A percentile compares a stretch with the other conserved stretches of the same genome.
phyloP scores from a whole-genome alignment of 2,797 vertebrate species.

The Chiloscyllium punctatum region DNA sequence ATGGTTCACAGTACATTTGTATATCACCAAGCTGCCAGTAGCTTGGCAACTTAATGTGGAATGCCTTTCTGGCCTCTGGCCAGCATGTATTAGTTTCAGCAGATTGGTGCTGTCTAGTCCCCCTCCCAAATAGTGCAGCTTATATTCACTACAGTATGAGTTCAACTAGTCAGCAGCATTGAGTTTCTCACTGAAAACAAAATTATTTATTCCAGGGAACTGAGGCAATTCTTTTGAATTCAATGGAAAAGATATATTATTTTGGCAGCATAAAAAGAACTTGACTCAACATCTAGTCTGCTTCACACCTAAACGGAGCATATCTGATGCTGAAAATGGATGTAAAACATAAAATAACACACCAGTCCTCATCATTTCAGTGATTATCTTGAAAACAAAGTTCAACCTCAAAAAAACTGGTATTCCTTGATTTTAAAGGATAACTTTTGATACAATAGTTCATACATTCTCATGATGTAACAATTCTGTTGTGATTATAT shows the following conservation, averaged over 20 bases:
- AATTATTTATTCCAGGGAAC: not conserved
- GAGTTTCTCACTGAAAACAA: not conserved
- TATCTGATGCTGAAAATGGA: not conserved
- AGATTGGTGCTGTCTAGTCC: not conserved
- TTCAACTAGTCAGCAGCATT: not conserved
- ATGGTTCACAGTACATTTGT: not conserved
- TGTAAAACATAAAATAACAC: not conserved
- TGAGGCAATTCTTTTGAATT: not conserved
- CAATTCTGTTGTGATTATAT: not conserved
- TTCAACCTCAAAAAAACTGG: not conserved
- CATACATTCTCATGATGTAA: not conserved
- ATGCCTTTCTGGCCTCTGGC: not conserved
- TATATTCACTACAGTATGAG: not conserved
- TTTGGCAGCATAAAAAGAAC: not conserved
- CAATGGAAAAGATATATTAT: not conserved
- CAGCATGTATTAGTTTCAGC: not conserved
- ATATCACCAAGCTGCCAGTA: not conserved
- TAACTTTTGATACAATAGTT: not conserved
- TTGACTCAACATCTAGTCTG: not conserved
- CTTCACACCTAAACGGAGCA: not conserved
- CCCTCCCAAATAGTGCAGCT: not conserved
- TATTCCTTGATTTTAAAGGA: not conserved
- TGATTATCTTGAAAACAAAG: not conserved
- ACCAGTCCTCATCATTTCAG: not conserved
- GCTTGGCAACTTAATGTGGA: not conserved